A percentile compares a stretch with the other conserved stretches of the same genome.
phyloP scores from a whole-genome alignment of 23 tunicate species.

The Trididemnum nubilum region DNA sequence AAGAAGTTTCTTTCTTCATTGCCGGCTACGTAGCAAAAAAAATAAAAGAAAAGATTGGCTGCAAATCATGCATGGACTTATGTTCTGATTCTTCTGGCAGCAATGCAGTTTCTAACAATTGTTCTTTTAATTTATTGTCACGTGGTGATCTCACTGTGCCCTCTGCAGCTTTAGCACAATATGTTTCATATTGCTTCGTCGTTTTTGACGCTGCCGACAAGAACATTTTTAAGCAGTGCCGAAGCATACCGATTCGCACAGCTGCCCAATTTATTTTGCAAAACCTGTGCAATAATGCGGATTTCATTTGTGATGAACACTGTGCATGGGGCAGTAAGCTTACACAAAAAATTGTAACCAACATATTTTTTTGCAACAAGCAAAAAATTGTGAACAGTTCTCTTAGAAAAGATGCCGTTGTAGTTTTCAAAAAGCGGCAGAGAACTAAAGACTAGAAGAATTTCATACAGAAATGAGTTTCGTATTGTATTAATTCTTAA shows the following conservation, averaged over 20 bases:
- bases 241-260: background rate
- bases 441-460: background rate
- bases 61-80: background rate
- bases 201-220: conserved; percentile 1
- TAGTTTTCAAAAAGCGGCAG: background rate
- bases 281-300: background rate
- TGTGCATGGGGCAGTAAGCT: background rate
- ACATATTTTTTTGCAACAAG: conserved; percentile 6
- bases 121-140: background rate
- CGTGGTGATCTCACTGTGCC: conserved; percentile 12
- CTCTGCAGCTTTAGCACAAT: background rate
- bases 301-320: conserved; percentile 1
- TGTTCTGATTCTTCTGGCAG: background rate
- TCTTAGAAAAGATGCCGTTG: background rate
- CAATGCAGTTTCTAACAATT: background rate
- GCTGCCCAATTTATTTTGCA: conserved; percentile 15
- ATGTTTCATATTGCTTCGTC: conserved; percentile 6
- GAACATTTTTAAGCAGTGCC: background rate
- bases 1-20: background rate
- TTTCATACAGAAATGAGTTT: too few relatives aligned
- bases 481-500: too few relatives aligned
- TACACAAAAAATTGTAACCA: background rate
- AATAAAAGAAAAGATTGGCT: background rate
- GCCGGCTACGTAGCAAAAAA: conserved; percentile 29
- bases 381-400: conserved; percentile 4